A percentile compares a stretch with the other conserved stretches of the same genome.
Conservation (phyloP, 2,888 invertebrate species). For the Melanotus villosus region DNA sequence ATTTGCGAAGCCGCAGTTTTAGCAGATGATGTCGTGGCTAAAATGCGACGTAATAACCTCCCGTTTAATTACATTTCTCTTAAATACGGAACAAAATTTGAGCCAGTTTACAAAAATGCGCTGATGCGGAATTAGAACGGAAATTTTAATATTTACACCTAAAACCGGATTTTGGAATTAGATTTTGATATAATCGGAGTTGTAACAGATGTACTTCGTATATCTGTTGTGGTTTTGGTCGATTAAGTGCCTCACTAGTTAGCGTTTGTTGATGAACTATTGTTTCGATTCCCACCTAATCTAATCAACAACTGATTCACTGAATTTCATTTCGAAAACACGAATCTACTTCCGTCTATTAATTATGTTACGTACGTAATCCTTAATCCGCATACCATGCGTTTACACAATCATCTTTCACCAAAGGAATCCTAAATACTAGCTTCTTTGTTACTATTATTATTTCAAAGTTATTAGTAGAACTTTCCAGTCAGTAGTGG, state of each 20-base stretch:
- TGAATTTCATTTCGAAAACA: neutral
- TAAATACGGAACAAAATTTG: neutral
- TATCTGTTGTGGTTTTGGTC: neutral
- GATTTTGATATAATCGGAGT: neutral
- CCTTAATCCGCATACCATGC: neutral
- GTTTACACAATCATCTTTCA: constrained; percentile 9
- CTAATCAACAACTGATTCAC: constrained; percentile 9
- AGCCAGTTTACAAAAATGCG: neutral
- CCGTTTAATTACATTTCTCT: constrained; percentile 14
- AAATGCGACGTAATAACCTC: constrained; percentile 19
- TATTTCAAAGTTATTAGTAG: neutral
- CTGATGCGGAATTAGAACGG: too few species aligned
- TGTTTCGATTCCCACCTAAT: constrained; percentile 10
- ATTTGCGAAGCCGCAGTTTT: constrained; percentile 15
- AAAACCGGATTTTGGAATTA: neutral
- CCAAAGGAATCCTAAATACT: neutral
- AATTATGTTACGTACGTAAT: neutral
- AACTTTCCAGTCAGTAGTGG: neutral
- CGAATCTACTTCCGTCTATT: constrained; percentile 13
- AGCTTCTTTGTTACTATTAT: too few species aligned
- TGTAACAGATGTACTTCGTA: neutral
- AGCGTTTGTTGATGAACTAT: constrained; percentile 9
- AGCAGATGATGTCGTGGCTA: constrained; percentile 2
- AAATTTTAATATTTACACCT: neutral
- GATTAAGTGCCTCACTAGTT: neutral